phyloP scores from a whole-genome alignment of 1,140 invertebrate species.

The Dreissena rostriformis region DNA sequence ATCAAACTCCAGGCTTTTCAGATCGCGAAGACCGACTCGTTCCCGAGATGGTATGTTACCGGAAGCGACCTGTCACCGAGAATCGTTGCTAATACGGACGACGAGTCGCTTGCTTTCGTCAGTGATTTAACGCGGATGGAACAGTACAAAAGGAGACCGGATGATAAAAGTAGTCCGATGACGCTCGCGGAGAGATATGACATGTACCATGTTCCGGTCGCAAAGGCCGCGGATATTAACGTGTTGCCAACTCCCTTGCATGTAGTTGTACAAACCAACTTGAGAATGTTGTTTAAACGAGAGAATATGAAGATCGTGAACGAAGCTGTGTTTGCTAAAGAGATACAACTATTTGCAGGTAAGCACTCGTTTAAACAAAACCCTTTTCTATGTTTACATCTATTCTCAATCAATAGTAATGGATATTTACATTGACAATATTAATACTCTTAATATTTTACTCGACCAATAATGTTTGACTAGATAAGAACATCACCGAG shows the following conservation, averaged over 20 bases:
- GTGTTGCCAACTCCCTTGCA: slow-evolving; percentile 39
- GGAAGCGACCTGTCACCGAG: slow-evolving; percentile 3
- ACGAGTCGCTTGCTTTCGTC: slow-evolving; percentile 31
- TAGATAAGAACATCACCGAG: no score
- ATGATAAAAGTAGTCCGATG: slow-evolving; percentile 22
- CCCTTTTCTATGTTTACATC: not conserved
- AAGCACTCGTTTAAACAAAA: not conserved
- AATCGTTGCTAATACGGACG: slow-evolving; percentile 27
- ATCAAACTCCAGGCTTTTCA: slow-evolving; percentile 17
- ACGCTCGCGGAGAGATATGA: slow-evolving; percentile 10
- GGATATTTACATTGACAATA: no score
- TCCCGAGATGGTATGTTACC: slow-evolving; percentile 48
- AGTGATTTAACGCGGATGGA: slow-evolving; percentile 17
- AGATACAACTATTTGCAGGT: slow-evolving; percentile 42
- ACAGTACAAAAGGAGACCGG: slow-evolving; percentile 20
- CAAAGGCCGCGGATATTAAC: not conserved
- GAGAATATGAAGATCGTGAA: slow-evolving; percentile 28
- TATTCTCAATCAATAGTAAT: not conserved
- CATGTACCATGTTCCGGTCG: not conserved
- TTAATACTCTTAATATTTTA: not conserved
- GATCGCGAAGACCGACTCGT: slow-evolving; percentile 28
- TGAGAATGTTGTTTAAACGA: slow-evolving; percentile 23
- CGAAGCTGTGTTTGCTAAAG: slow-evolving; percentile 18
- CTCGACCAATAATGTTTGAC: not conserved
- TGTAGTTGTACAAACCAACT: not conserved